These are phyloP conservation scores for Hoplias malabaricus DNA, from an alignment of 2,113 vertebrate genomes.

Conservation along the genomic window DNA sequence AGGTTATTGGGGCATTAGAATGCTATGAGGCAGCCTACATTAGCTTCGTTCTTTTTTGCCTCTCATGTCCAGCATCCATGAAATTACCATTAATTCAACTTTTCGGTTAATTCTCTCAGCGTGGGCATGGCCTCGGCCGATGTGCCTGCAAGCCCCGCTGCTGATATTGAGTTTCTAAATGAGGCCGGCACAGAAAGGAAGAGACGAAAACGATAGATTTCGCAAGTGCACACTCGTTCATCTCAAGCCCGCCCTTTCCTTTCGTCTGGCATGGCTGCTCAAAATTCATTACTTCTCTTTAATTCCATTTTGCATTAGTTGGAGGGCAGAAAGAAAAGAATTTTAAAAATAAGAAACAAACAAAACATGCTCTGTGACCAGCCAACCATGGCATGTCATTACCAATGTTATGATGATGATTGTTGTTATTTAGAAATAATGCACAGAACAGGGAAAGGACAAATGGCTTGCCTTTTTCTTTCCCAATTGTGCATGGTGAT, in stretches of 20 bases:
- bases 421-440: background rate
- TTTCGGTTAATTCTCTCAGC: slow-evolving; percentile 1
- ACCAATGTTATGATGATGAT: slow-evolving; percentile 3
- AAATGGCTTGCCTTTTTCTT: background rate
- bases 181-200: background rate
- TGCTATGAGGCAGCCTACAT: background rate
- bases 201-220: background rate
- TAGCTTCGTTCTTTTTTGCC: background rate
- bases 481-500: background rate
- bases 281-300: slow-evolving; percentile 11
- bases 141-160: background rate
- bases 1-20: background rate
- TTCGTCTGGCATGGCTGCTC: background rate
- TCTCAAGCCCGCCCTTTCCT: slow-evolving; percentile 1
- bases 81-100: slow-evolving; percentile 11
- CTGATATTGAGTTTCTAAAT: background rate
- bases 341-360: slow-evolving; percentile 31
- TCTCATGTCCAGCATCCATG: slow-evolving; percentile 15
- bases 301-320: slow-evolving; percentile 23
- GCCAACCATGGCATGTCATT: slow-evolving; percentile 12
- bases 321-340: slow-evolving; percentile 18
- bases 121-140: background rate
- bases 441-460: background rate
- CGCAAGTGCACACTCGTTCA: background rate
- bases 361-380: slow-evolving; percentile 13